phyloP scores from a whole-genome alignment of 2,113 vertebrate species.

The Dicrurus megarhynchus region DNA sequence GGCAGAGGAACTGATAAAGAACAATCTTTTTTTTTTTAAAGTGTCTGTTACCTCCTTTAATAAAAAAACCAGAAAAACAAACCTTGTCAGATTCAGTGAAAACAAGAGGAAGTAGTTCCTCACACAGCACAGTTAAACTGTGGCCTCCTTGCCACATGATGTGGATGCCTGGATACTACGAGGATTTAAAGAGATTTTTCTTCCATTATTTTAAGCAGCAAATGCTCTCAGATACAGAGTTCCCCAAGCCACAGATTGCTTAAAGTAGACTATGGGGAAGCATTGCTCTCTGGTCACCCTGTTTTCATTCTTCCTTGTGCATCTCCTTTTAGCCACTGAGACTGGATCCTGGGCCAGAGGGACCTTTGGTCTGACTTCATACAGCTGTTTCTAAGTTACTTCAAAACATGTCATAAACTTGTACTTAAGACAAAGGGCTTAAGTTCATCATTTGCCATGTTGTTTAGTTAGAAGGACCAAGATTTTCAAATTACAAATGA shows the following conservation, averaged over 20 bases:
- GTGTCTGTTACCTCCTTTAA: neutral
- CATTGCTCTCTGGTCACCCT: neutral
- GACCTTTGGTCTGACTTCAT: conserved; percentile 38
- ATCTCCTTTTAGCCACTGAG: conserved; percentile 12
- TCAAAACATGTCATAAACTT: neutral
- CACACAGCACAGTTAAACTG: neutral
- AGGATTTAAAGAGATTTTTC: neutral
- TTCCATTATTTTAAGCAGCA: neutral
- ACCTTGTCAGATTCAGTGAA: neutral
- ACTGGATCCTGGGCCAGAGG: neutral
- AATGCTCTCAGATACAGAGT: neutral
- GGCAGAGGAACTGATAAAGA: neutral
- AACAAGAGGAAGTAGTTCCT: neutral
- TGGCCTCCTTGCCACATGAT: neutral
- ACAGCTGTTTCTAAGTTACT: conserved; percentile 23
- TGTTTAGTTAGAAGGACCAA: conserved; percentile 19
- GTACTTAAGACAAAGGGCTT: neutral
- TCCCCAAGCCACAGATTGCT: neutral
- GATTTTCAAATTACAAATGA: conserved; percentile 43
- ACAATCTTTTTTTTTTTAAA: neutral
- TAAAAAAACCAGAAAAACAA: neutral
- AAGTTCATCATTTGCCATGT: neutral
- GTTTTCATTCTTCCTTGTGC: neutral
- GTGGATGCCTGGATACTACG: neutral
- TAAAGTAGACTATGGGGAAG: neutral